Evolutionary conservation across 2,797 vertebrate genomes (phyloP).

Genomic region (Serranus cabrilla): DNA sequence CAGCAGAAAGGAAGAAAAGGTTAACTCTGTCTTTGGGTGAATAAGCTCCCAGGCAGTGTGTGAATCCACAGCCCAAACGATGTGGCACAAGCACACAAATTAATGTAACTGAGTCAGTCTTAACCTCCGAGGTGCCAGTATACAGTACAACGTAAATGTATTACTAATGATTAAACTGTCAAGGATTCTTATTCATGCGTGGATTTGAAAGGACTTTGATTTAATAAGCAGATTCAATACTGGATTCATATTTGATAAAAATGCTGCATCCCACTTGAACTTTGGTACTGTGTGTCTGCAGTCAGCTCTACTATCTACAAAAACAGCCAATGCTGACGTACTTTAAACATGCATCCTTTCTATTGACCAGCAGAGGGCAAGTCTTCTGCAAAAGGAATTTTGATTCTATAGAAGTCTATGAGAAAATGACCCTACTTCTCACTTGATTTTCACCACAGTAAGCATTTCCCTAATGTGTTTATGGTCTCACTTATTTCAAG

Average conservation of each 20-base stretch:
- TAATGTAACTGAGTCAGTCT: not conserved
- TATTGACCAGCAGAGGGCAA: no score
- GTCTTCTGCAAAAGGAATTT: no score
- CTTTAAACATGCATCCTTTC: no score
- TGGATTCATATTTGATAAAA: not conserved
- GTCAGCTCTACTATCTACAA: not conserved
- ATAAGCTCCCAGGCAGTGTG: conserved; percentile 1
- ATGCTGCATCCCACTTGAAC: not conserved
- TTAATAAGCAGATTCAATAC: not conserved
- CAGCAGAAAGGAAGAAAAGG: conserved; percentile 36
- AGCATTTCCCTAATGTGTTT: no score
- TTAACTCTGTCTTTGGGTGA: conserved; percentile 14
- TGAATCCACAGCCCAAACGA: conserved; percentile 1
- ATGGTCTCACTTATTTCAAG: no score
- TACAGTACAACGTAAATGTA: not conserved
- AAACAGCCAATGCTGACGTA: no score
- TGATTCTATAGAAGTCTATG: no score
- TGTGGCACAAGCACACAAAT: not conserved
- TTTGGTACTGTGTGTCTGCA: not conserved
- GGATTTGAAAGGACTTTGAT: not conserved
- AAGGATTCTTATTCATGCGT: not conserved
- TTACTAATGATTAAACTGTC: conserved; percentile 9
- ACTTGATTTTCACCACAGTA: no score
- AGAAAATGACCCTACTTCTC: no score
- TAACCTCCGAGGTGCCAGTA: not conserved